Percentiles rank a stretch among this genome's conserved stretches.
Conservation (phyloP, 2,797 vertebrate species). For the Borostomias antarcticus region DNA sequence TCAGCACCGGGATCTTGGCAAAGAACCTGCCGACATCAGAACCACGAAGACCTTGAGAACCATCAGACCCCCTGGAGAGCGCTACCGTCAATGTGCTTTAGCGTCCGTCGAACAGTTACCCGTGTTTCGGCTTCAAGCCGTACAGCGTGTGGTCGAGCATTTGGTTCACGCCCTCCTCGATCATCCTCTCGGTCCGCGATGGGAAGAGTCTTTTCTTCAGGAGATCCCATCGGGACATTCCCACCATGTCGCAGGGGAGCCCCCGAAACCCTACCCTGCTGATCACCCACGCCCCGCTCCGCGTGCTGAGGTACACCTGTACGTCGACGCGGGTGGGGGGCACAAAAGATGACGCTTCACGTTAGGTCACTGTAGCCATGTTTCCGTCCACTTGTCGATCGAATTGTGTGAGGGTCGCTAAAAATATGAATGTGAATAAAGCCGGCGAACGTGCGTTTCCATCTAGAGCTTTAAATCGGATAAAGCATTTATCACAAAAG, state of each 20-base stretch:
- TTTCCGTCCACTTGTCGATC: too few relatives aligned
- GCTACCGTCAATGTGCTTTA: too few relatives aligned
- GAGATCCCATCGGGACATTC: slow-evolving; percentile 63
- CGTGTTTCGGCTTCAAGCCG: slow-evolving; percentile 77
- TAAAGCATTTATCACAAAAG: too few relatives aligned
- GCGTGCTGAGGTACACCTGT: slow-evolving; percentile 87
- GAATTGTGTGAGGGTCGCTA: too few relatives aligned
- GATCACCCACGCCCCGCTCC: slow-evolving; percentile 81
- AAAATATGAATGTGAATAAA: too few relatives aligned
- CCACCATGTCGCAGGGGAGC: slow-evolving; percentile 81
- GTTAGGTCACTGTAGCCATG: too few relatives aligned
- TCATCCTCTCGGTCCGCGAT: slow-evolving; percentile 56
- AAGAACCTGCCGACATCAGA: too few relatives aligned
- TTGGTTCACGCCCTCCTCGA: slow-evolving; percentile 70
- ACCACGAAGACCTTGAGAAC: background rate
- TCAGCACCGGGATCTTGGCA: slow-evolving; percentile 59
- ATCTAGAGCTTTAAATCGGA: too few relatives aligned
- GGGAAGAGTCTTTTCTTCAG: slow-evolving; percentile 70
- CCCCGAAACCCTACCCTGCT: slow-evolving; percentile 76
- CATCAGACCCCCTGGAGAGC: background rate
- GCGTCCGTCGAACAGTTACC: slow-evolving; percentile 63
- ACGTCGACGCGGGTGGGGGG: background rate
- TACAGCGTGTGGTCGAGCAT: slow-evolving; percentile 82
- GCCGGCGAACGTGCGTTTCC: too few relatives aligned
- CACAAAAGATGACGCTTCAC: background rate